A percentile compares a stretch with the other conserved stretches of the same genome.
phyloP scores from a whole-genome alignment of 2,113 vertebrate genomes.

The Calypte anna region DNA sequence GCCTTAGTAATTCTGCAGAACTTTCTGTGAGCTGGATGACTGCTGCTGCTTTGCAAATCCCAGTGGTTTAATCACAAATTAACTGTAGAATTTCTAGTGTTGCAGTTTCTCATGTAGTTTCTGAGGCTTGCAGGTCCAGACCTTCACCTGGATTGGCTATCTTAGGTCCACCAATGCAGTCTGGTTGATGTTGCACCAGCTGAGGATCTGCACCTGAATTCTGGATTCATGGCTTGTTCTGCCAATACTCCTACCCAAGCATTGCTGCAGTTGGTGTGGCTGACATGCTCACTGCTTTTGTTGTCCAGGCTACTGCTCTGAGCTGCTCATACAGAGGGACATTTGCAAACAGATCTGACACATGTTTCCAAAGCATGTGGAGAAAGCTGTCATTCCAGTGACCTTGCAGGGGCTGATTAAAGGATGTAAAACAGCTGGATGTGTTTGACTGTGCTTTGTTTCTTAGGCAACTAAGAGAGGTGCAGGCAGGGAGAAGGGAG shows the following conservation, averaged over 20 bases:
- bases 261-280: not conserved
- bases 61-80: too few relatives aligned
- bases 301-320: not conserved
- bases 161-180: not conserved
- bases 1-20: too few relatives aligned
- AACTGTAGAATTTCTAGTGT: too few relatives aligned
- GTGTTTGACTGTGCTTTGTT: not conserved
- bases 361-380: not conserved
- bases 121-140: not conserved
- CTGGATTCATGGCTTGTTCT: not conserved
- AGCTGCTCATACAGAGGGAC: not conserved
- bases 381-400: not conserved
- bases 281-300: accelerated
- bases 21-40: too few relatives aligned
- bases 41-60: too few relatives aligned
- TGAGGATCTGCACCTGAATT: not conserved
- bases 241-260: not conserved
- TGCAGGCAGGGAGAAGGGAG: not conserved
- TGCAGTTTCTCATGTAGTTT: not conserved
- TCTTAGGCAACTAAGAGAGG: not conserved
- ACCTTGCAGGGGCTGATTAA: not conserved
- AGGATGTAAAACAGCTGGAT: constrained; percentile 21
- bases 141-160: not conserved
- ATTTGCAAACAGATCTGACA: not conserved
- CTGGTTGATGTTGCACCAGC: not conserved